A percentile compares a stretch with the other conserved stretches of the same genome.
Evolutionary conservation across 64 coral and sea anemone species (phyloP).

Genomic region (Montipora capricornis): DNA sequence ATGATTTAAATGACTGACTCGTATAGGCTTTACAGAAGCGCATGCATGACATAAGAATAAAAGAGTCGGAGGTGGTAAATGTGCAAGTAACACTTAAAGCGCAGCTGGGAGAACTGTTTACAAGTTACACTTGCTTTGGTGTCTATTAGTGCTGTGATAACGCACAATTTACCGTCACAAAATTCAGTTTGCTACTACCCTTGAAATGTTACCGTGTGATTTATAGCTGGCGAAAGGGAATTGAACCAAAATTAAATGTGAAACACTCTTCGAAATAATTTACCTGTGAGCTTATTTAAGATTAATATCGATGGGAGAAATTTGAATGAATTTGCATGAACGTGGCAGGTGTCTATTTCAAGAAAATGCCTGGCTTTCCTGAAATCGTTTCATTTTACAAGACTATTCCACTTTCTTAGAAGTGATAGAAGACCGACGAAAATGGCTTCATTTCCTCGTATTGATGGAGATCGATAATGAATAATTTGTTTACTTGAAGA

Average conservation of each 20-base stretch:
- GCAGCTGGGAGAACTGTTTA: background rate
- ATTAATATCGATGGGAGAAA: background rate
- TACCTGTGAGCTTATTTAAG: no score
- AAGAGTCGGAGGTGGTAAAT: background rate
- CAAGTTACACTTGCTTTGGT: background rate
- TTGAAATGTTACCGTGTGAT: background rate
- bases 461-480: no score
- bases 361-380: background rate
- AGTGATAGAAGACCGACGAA: no score
- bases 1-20: background rate
- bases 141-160: slow-evolving; percentile 16
- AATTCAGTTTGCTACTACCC: background rate
- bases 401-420: no score
- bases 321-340: background rate
- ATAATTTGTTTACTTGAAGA: no score
- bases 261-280: no score
- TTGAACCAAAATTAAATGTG: background rate
- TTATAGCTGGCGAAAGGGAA: background rate
- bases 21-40: background rate
- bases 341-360: background rate
- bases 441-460: no score
- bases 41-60: background rate
- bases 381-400: no score
- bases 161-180: background rate
- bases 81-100: background rate